These are phyloP conservation scores for Penaeus monodon DNA, from an alignment of 2,888 invertebrate species.

Conservation along the genomic window DNA sequence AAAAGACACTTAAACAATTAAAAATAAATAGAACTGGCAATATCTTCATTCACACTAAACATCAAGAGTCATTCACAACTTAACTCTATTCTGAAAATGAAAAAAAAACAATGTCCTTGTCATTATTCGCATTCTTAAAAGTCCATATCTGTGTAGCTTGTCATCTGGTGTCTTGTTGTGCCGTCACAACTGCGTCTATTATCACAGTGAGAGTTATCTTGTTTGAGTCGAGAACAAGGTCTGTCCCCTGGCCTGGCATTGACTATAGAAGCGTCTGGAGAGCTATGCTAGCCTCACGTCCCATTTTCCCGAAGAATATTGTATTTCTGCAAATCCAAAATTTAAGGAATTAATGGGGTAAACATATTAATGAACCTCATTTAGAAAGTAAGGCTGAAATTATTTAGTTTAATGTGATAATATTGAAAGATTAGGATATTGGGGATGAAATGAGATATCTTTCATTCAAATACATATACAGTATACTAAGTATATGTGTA, in stretches of 20 bases:
- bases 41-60: no score
- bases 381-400: not conserved
- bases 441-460: no score
- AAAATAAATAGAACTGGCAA: no score
- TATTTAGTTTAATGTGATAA: not conserved
- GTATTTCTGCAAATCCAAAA: constrained; percentile 23
- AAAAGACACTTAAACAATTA: no score
- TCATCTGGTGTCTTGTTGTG: not conserved
- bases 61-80: no score
- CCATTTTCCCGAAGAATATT: constrained; percentile 26
- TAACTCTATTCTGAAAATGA: no score
- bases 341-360: not conserved
- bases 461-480: no score
- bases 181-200: not conserved
- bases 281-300: constrained; percentile 24
- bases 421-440: no score
- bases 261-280: constrained; percentile 31
- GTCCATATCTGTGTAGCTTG: no score
- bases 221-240: not conserved
- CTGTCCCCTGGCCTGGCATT: not conserved
- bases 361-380: not conserved
- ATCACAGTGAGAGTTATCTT: not conserved
- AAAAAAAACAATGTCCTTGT: no score
- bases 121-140: no score
- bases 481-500: no score